Percentiles rank a stretch among this genome's conserved stretches.
Conservation (phyloP, 2,797 vertebrate genomes). For the Falco berigora region DNA sequence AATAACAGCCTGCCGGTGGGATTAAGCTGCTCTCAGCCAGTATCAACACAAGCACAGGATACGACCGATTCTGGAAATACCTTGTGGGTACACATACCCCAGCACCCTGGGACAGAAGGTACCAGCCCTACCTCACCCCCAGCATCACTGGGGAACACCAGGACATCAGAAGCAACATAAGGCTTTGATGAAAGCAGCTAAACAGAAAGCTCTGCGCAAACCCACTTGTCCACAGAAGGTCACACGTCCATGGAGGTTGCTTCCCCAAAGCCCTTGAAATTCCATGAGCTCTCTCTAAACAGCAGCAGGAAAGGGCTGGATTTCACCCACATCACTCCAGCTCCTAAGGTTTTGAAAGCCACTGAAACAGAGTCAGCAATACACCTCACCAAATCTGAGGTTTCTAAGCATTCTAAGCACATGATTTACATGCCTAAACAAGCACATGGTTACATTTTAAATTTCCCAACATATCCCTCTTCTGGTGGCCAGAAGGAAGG, state of each 20-base stretch:
- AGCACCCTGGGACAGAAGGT: background rate
- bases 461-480: background rate
- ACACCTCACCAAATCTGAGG: background rate
- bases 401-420: background rate
- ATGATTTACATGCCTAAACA: background rate
- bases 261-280: background rate
- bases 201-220: background rate
- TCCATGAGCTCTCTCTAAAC: background rate
- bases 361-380: background rate
- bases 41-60: background rate
- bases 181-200: background rate
- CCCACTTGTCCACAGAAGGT: background rate
- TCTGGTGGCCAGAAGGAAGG: background rate
- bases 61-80: background rate
- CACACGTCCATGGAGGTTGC: background rate
- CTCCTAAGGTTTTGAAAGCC: background rate
- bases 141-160: rapidly evolving
- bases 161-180: background rate
- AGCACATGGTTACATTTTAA: background rate
- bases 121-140: background rate
- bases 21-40: background rate
- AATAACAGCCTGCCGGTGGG: background rate
- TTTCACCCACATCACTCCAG: background rate
- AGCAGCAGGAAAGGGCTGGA: background rate
- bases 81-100: background rate